Percentiles rank a stretch among this genome's conserved stretches.
Evolutionary conservation across 2,888 invertebrate genomes (phyloP).

Genomic region (Macaria liturata): DNA sequence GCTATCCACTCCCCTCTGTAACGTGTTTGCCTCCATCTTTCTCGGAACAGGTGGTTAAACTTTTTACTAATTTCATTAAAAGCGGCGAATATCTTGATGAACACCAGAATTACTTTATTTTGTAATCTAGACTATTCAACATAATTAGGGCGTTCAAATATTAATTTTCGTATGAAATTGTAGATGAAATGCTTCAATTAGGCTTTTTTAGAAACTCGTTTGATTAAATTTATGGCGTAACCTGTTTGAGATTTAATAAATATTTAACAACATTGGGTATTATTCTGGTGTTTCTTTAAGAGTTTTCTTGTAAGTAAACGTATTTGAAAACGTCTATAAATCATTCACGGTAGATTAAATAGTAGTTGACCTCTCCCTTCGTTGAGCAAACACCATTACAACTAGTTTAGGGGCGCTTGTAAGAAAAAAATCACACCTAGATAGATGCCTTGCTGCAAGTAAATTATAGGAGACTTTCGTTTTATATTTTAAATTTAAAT

Average conservation of each 20-base stretch:
- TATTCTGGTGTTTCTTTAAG: conserved; percentile 9
- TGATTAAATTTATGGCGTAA: conserved; percentile 5
- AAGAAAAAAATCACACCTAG: conserved; percentile 52
- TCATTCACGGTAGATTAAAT: conserved; percentile 81
- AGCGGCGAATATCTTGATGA: conserved; percentile 68
- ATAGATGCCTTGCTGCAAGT: conserved; percentile 40
- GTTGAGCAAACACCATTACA: conserved; percentile 73
- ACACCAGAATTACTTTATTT: conserved; percentile 36
- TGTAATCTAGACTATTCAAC: not conserved
- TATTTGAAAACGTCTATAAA: conserved; percentile 74
- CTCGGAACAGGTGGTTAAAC: conserved; percentile 71
- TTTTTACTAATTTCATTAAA: conserved; percentile 70
- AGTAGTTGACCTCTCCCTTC: conserved; percentile 78
- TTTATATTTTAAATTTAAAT: conserved; percentile 21
- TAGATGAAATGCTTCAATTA: conserved; percentile 35
- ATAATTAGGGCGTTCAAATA: not conserved
- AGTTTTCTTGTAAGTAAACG: conserved; percentile 29
- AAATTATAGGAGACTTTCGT: conserved; percentile 27
- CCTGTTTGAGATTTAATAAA: not conserved
- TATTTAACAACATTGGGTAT: not conserved
- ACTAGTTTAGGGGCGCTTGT: conserved; percentile 59
- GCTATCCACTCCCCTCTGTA: conserved; percentile 37
- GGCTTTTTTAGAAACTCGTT: conserved; percentile 3
- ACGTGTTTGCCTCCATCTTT: conserved; percentile 41
- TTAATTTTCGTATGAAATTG: conserved; percentile 45